Conservation (phyloP, 35 echinoderm and acorn worm species). For the Heliocidaris erythrogramma region DNA sequence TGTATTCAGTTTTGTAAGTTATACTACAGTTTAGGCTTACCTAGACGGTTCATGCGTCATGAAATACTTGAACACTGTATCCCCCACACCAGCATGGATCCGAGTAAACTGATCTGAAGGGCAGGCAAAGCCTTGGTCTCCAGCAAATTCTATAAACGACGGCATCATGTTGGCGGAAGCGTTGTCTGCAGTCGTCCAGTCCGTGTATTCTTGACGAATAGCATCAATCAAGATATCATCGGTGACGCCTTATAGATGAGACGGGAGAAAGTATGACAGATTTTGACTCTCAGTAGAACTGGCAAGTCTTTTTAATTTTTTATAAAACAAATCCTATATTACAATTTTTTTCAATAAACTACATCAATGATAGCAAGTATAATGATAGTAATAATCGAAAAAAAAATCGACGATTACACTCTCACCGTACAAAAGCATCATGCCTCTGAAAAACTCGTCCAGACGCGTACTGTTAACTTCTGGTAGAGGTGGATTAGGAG, state of each 20-base stretch:
- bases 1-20: no score
- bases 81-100: neutral
- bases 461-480: neutral
- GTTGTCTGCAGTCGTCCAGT: constrained; percentile 67
- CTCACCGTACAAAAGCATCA: neutral
- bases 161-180: constrained; percentile 55
- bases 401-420: neutral
- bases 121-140: constrained; percentile 39
- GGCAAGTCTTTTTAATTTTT: no score
- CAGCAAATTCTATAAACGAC: constrained; percentile 1
- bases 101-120: constrained; percentile 36
- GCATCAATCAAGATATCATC: constrained; percentile 49
- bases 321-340: no score
- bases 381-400: no score
- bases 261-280: no score
- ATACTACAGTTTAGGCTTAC: neutral
- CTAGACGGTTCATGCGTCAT: constrained; percentile 64
- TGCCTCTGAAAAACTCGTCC: neutral
- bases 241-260: neutral
- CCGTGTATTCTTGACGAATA: constrained; percentile 64
- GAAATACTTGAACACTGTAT: constrained; percentile 63
- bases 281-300: no score
- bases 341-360: no score
- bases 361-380: no score
- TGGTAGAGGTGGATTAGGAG: neutral